phyloP scores from a whole-genome alignment of 2,113 vertebrate species.

The Dryoscopus gambensis region DNA sequence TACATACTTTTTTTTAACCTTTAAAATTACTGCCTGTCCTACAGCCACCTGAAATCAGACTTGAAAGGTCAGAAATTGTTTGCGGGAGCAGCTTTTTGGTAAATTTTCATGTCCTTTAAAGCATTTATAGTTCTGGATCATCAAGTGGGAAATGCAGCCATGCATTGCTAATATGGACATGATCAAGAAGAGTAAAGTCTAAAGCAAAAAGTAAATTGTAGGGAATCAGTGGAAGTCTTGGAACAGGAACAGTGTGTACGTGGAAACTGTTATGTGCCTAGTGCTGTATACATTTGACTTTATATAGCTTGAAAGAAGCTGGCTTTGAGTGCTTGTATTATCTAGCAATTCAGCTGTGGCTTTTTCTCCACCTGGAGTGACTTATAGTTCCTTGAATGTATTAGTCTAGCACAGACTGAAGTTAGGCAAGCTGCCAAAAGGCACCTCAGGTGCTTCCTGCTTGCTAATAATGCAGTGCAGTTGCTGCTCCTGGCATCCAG shows the following conservation, averaged over 20 bases:
- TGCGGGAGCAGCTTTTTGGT: background rate
- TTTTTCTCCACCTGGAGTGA: background rate
- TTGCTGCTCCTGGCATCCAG: rapidly evolving
- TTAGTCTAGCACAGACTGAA: background rate
- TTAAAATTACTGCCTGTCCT: background rate
- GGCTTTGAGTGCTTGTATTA: background rate
- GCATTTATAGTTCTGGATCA: background rate
- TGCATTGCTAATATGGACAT: background rate
- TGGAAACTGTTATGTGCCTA: background rate
- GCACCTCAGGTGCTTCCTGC: background rate
- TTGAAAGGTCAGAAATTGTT: background rate
- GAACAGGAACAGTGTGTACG: background rate
- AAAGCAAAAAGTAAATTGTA: background rate
- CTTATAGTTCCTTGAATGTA: background rate
- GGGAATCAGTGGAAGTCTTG: background rate
- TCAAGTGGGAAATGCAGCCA: background rate
- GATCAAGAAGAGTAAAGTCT: background rate
- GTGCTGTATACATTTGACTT: background rate
- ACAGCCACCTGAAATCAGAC: background rate
- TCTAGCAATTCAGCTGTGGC: background rate
- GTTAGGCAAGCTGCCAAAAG: background rate
- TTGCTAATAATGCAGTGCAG: background rate
- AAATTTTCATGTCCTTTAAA: background rate
- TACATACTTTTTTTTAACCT: background rate
- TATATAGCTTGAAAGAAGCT: background rate